Conservation (phyloP, 2,797 vertebrate species). For the Salarias fasciatus region DNA sequence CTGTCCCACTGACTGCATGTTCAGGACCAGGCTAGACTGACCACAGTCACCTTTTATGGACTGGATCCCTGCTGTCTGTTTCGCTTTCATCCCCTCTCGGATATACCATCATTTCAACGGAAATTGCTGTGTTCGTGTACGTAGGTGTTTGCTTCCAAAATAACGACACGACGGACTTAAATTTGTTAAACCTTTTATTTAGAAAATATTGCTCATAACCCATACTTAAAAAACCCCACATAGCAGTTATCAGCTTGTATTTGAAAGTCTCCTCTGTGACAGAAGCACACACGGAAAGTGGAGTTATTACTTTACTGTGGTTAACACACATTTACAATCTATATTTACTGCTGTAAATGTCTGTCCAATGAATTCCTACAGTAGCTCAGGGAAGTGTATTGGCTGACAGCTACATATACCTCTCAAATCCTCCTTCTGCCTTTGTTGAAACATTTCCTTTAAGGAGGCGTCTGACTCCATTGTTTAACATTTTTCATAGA, state of each 20-base stretch:
- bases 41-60: slow-evolving; percentile 55
- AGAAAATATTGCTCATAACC: slow-evolving; percentile 44
- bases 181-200: slow-evolving; percentile 57
- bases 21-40: slow-evolving; percentile 17
- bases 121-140: slow-evolving; percentile 38
- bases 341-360: slow-evolving; percentile 12
- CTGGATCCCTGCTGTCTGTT: slow-evolving; percentile 35
- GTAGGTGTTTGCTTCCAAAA: slow-evolving; percentile 56
- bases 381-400: slow-evolving; percentile 11
- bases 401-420: slow-evolving; percentile 9
- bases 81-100: slow-evolving; percentile 30
- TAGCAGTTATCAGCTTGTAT: slow-evolving; percentile 36
- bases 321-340: slow-evolving; percentile 23
- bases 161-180: slow-evolving; percentile 28
- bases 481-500: slow-evolving; percentile 4
- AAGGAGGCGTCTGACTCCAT: slow-evolving; percentile 14
- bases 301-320: not conserved
- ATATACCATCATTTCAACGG: slow-evolving; percentile 48
- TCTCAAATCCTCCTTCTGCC: not conserved
- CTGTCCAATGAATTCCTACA: slow-evolving; percentile 18
- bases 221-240: slow-evolving; percentile 21
- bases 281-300: slow-evolving; percentile 12
- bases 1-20: slow-evolving; percentile 30
- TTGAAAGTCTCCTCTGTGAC: slow-evolving; percentile 23
- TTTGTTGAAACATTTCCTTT: slow-evolving; percentile 4